Evolutionary conservation across 2,888 invertebrate genomes (phyloP).

Genomic region (Phymatocera aterrima): DNA sequence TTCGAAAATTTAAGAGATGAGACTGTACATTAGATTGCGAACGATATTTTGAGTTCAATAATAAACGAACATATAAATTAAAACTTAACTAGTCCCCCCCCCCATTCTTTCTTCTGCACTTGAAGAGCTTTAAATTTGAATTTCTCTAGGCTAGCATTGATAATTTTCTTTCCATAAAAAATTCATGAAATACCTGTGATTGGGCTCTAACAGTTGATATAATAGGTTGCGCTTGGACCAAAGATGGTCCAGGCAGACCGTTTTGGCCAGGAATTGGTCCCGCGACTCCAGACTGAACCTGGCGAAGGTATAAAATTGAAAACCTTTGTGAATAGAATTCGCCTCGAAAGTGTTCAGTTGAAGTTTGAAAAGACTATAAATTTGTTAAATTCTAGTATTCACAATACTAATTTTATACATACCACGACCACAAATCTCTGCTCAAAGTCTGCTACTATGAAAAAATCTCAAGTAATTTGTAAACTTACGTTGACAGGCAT

Average conservation of each 20-base stretch:
- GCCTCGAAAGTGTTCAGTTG: conserved; percentile 19
- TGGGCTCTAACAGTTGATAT: conserved; percentile 71
- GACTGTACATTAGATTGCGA: background rate
- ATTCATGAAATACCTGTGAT: conserved; percentile 62
- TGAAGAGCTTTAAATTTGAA: no score
- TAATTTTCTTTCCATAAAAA: background rate
- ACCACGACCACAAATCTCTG: background rate
- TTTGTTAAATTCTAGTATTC: background rate
- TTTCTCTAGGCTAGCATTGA: background rate
- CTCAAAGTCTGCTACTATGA: background rate
- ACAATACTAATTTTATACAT: no score
- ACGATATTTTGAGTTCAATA: background rate
- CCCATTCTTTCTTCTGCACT: no score
- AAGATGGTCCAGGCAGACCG: conserved; percentile 67
- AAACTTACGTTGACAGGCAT: conserved; percentile 67
- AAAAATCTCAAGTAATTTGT: background rate
- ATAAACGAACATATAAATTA: no score
- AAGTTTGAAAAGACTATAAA: background rate
- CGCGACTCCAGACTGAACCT: conserved; percentile 70
- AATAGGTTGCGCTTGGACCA: conserved; percentile 70
- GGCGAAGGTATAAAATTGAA: conserved; percentile 40
- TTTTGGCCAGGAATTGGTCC: conserved; percentile 70
- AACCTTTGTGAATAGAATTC: conserved; percentile 21
- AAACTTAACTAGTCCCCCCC: no score
- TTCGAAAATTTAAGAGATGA: background rate